Percentiles rank a stretch among this genome's conserved stretches.
These are phyloP conservation scores for Netelia melanura DNA, from an alignment of 2,888 invertebrate genomes.

Conservation along the genomic window DNA sequence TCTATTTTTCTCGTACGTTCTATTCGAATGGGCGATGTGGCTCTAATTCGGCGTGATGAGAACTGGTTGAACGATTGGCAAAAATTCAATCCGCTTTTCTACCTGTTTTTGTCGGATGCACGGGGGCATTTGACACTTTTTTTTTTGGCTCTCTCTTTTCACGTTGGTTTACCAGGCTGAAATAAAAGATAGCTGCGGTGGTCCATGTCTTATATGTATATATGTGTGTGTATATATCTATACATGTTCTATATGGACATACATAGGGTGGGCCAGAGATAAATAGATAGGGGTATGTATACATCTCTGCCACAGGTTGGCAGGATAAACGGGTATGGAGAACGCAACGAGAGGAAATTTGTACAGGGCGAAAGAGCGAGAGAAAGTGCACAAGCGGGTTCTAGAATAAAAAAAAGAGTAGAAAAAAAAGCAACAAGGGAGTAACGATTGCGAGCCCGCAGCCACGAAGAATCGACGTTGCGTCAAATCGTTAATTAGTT, in stretches of 20 bases:
- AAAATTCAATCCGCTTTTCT: neutral
- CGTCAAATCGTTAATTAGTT: conserved; percentile 79
- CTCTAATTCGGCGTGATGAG: conserved; percentile 9
- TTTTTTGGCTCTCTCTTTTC: neutral
- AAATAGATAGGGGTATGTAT: conserved; percentile 44
- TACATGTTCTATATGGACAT: neutral
- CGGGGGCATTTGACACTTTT: conserved; percentile 13
- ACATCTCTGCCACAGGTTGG: conserved; percentile 40
- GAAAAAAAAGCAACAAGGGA: conserved; percentile 19
- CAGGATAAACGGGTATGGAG: conserved; percentile 19
- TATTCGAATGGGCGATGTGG: neutral
- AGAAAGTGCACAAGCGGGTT: conserved; percentile 14
- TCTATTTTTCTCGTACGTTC: neutral
- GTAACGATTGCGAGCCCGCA: conserved; percentile 67
- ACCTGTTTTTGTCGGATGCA: neutral
- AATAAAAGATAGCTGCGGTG: conserved; percentile 25
- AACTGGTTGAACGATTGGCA: conserved; percentile 15
- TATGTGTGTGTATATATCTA: neutral
- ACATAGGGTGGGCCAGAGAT: neutral
- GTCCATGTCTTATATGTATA: neutral
- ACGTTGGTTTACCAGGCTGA: neutral
- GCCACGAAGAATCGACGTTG: conserved; percentile 72
- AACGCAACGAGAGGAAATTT: conserved; percentile 27
- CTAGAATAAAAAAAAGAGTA: conserved; percentile 21
- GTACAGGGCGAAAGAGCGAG: conserved; percentile 5